These are phyloP conservation scores for Syngnathus acus DNA, from an alignment of 2,797 vertebrate species.

Conservation along the genomic window DNA sequence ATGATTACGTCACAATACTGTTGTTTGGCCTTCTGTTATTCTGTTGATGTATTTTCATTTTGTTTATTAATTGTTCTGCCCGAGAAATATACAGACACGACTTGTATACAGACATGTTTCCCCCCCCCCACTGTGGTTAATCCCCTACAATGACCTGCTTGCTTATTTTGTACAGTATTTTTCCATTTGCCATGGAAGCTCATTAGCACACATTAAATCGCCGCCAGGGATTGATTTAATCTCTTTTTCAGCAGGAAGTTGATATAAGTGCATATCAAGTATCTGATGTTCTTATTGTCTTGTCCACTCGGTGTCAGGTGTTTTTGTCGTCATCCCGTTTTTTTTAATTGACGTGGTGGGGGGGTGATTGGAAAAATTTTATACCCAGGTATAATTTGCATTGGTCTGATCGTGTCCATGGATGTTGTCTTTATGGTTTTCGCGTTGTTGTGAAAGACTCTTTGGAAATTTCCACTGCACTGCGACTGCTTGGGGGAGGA, in stretches of 20 bases:
- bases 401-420: not conserved
- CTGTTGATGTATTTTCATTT: not conserved
- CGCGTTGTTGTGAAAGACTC: conserved; percentile 29
- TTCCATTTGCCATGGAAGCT: not conserved
- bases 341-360: not conserved
- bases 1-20: conserved; percentile 3
- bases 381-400: not conserved
- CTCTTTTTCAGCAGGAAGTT: not conserved
- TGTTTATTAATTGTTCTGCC: too few species aligned
- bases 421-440: conserved; percentile 4
- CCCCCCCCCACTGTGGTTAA: not conserved
- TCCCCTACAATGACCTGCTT: not conserved
- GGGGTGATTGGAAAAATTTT: not conserved
- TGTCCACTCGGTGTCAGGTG: not conserved
- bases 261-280: not conserved
- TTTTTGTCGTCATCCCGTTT: not conserved
- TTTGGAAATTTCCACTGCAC: conserved; percentile 63
- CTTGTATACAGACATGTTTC: too few species aligned
- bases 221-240: not conserved
- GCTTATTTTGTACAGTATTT: not conserved
- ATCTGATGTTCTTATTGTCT: not conserved
- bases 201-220: not conserved
- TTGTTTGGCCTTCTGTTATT: not conserved
- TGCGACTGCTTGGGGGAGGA: conserved; percentile 21
- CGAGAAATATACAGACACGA: too few species aligned